Percentiles rank a stretch among this genome's conserved stretches.
These are phyloP conservation scores for Acromyrmex heyeri DNA, from an alignment of 1,140 invertebrate genomes.

Conservation along the genomic window DNA sequence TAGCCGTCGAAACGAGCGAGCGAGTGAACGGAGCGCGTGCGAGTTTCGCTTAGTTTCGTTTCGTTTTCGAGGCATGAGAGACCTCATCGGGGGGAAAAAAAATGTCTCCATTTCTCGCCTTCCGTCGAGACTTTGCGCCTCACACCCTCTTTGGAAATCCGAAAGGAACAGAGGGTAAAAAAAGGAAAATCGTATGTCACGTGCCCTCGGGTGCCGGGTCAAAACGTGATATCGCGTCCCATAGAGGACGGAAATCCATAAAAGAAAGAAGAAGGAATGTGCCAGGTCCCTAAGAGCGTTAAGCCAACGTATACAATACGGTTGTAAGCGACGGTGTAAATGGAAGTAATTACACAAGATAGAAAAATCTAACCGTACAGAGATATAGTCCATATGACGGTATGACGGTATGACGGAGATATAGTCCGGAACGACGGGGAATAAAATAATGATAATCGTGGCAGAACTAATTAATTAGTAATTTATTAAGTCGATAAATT, in stretches of 20 bases:
- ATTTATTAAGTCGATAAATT: slow-evolving; percentile 28
- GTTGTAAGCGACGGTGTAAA: slow-evolving; percentile 37
- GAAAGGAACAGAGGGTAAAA: slow-evolving; percentile 6
- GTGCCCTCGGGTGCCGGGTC: slow-evolving; percentile 20
- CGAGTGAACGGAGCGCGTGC: slow-evolving; percentile 18
- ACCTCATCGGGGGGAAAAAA: slow-evolving; percentile 11
- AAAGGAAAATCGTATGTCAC: slow-evolving; percentile 58
- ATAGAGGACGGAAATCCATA: slow-evolving; percentile 9
- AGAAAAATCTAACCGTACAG: neutral
- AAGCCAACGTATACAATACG: slow-evolving; percentile 51
- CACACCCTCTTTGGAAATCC: neutral
- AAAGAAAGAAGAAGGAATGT: neutral
- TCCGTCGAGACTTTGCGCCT: neutral
- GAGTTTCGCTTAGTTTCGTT: slow-evolving; percentile 38
- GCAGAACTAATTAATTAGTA: neutral
- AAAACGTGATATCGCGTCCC: slow-evolving; percentile 3
- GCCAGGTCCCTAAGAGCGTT: neutral
- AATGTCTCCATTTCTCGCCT: slow-evolving; percentile 49
- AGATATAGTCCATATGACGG: neutral
- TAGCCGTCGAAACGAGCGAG: slow-evolving; percentile 64
- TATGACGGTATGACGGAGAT: neutral
- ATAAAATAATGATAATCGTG: neutral
- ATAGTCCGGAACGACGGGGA: neutral
- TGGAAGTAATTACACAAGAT: slow-evolving; percentile 46
- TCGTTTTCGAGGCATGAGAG: slow-evolving; percentile 14